A percentile compares a stretch with the other conserved stretches of the same genome.
phyloP scores from a whole-genome alignment of 2,797 vertebrate genomes.

The Ctenochaetus hawaiiensis region DNA sequence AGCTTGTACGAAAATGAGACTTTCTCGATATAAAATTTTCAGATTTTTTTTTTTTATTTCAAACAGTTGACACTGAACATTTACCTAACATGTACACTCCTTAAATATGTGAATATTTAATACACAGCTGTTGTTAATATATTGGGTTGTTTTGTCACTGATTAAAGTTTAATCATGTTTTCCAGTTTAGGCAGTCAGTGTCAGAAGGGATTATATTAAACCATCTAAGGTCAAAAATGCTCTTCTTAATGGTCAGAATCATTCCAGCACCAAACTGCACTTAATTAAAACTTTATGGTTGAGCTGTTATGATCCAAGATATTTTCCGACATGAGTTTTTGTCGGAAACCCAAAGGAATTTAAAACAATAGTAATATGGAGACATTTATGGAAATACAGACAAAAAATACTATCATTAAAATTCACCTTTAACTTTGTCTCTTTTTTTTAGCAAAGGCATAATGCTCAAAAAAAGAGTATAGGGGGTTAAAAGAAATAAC shows the following conservation, averaged over 20 bases:
- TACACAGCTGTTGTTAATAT: neutral
- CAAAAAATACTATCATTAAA: too few relatives aligned
- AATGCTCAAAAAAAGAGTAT: too few relatives aligned
- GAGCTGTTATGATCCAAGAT: too few relatives aligned
- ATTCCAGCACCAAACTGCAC: neutral
- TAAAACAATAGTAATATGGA: too few relatives aligned
- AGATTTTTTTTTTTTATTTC: too few relatives aligned
- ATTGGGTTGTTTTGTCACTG: neutral
- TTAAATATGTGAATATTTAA: neutral
- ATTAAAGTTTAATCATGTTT: conserved; percentile 6
- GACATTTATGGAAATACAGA: too few relatives aligned
- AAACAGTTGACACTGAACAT: neutral
- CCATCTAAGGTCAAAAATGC: conserved; percentile 1
- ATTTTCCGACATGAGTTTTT: too few relatives aligned
- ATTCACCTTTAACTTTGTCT: too few relatives aligned
- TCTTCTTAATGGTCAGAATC: neutral
- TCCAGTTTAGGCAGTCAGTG: neutral
- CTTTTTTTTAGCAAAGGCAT: too few relatives aligned
- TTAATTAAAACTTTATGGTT: too few relatives aligned
- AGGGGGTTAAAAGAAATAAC: too few relatives aligned
- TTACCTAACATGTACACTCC: neutral
- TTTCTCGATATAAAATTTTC: neutral
- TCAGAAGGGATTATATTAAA: conserved; percentile 1
- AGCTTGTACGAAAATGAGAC: neutral
- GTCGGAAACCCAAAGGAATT: too few relatives aligned